Base-by-base conservation (phyloP, 2,113 vertebrate genomes). In the Pelmatolapia mariae region DNA sequence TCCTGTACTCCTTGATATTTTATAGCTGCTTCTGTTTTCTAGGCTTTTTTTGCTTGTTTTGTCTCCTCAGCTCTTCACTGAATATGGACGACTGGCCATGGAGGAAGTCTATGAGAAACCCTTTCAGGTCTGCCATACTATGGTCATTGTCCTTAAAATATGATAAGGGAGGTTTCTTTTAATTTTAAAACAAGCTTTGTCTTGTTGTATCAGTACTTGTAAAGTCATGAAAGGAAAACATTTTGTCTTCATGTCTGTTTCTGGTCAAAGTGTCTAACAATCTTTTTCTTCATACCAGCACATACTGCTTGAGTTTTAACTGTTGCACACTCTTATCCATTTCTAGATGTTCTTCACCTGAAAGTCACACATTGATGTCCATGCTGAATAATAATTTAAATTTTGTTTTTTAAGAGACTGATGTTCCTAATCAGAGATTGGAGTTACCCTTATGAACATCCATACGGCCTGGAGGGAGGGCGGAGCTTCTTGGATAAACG, bases 81-180 rank as follows among this genome's bases (percentile, higher is more conserved):
- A 99, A 76, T 99, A 99, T 79, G 98, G 98, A 87, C 97, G 98
- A 80, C 96, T 99, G 91, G 98, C 98, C 92, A 97, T 99, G 98
- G 98, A 99, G 95, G 97, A 99, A 92, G 97, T 98, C 84, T 98
- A 97, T 80, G 97, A 98, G 95, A 99, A 99, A 83, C 98, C 98
- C 6, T 99, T 99, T 94, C 98, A 99, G 97, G 98, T 54, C 57
- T 61, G 81, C 24, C 33, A 16, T 11, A 24, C 38, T 29, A 16
- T 8, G 24, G 40, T 76, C 40, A 29, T 16, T 38, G 10, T 52
- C 29, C 11, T 76, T 13, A 54, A 54, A 29, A 29, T 19, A 16
- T 71, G 19, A 43, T 24, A 66, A 36, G 36, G 63, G 36, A 10
- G 38, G 38, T 18, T 45, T 73, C 22, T 73, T 73, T 73, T 1